A percentile compares a stretch with the other conserved stretches of the same genome.
phyloP scores from a whole-genome alignment of 2,797 vertebrate genomes.

The Octomys mimax region DNA sequence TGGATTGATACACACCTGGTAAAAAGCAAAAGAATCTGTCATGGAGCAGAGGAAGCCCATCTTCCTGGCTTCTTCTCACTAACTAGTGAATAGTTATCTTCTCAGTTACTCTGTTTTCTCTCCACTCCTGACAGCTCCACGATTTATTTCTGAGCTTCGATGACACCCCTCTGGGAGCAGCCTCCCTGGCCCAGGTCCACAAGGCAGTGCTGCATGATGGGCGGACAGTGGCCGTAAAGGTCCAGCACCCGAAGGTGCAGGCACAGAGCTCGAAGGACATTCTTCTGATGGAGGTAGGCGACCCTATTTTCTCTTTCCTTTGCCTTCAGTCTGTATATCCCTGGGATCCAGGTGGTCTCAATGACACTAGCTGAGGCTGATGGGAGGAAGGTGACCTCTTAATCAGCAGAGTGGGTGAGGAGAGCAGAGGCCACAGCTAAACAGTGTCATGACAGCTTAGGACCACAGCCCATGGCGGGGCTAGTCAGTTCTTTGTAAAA shows the following conservation, averaged over 20 bases:
- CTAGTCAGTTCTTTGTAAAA: neutral
- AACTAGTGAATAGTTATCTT: neutral
- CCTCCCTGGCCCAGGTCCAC: slow-evolving; percentile 98
- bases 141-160: slow-evolving; percentile 96
- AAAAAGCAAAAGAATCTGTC: neutral
- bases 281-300: slow-evolving; percentile 96
- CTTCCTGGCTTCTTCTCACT: neutral
- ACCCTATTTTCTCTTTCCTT: slow-evolving; percentile 38
- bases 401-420: neutral
- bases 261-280: slow-evolving; percentile 96
- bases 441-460: neutral
- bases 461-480: neutral
- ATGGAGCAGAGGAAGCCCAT: rapidly evolving
- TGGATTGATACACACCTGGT: neutral
- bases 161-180: slow-evolving; percentile 94
- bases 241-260: slow-evolving; percentile 98
- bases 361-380: neutral
- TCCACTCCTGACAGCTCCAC: slow-evolving; percentile 88
- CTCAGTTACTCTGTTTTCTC: slow-evolving; percentile 18
- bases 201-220: slow-evolving; percentile 96
- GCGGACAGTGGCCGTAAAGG: slow-evolving; percentile 96
- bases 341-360: neutral
- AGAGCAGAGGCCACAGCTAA: neutral
- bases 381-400: neutral
- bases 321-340: neutral